Evolutionary conservation across 2,113 vertebrate genomes (phyloP).

Genomic region (Pipa parva): DNA sequence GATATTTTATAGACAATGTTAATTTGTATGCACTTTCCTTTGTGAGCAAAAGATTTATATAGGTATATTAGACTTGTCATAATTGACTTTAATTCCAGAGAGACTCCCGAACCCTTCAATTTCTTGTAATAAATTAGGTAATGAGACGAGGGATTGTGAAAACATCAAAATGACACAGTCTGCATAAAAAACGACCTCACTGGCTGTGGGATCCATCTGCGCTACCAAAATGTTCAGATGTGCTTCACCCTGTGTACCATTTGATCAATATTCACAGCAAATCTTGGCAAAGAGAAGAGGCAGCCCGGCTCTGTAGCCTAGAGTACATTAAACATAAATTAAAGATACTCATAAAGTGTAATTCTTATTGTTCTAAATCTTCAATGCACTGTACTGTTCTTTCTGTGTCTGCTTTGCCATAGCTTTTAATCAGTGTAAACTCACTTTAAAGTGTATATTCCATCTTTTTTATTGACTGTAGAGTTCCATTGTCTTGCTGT

Average conservation of each 20-base stretch:
- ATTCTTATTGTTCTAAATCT: background rate
- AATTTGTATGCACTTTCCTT: slow-evolving; percentile 32
- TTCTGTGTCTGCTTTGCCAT: no score
- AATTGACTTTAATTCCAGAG: slow-evolving; percentile 38
- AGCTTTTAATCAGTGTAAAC: no score
- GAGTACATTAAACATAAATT: background rate
- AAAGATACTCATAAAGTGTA: background rate
- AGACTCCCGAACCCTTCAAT: slow-evolving; percentile 36
- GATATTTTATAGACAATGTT: slow-evolving; percentile 37
- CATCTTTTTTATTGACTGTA: no score
- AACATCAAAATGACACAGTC: slow-evolving; percentile 33
- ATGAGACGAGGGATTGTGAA: slow-evolving; percentile 35
- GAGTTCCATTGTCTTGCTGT: no score
- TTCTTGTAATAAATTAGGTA: slow-evolving; percentile 36
- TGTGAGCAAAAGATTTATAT: slow-evolving; percentile 26
- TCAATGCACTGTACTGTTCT: background rate
- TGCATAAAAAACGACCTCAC: slow-evolving; percentile 17
- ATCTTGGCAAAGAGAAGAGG: slow-evolving; percentile 1
- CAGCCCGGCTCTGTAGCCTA: background rate
- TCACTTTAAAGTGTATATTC: no score
- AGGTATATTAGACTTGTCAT: slow-evolving; percentile 38
- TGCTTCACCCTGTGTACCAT: slow-evolving; percentile 1
- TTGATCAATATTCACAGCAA: slow-evolving; percentile 23
- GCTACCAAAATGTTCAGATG: slow-evolving; percentile 2
- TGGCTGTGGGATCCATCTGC: slow-evolving; percentile 8